Evolutionary conservation across 2,113 vertebrate species (phyloP).

Genomic region (Etheostoma spectabile): DNA sequence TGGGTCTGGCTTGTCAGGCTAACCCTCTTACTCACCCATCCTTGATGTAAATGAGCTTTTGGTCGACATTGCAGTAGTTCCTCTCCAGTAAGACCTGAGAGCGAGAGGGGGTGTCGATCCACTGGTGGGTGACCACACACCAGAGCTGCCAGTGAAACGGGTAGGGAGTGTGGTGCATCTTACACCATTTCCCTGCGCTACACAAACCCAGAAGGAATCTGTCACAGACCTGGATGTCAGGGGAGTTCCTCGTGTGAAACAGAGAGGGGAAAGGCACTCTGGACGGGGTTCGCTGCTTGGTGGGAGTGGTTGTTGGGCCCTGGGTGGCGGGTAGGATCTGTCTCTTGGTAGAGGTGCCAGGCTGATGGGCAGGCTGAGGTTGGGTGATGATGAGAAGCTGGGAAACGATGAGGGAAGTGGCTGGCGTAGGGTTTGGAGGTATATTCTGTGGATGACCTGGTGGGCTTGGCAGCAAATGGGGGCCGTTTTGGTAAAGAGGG

Average conservation of each 20-base stretch:
- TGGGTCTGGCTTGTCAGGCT: no score
- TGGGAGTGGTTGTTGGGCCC: not conserved
- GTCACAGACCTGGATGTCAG: constrained; percentile 67
- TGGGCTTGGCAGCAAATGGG: not conserved
- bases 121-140: constrained; percentile 7
- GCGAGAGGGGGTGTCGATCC: constrained; percentile 43
- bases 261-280: fast-evolving
- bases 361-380: not conserved
- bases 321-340: not conserved
- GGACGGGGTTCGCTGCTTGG: not conserved
- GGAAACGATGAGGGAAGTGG: constrained; percentile 4
- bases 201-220: constrained; percentile 61
- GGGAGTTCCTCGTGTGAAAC: constrained; percentile 49
- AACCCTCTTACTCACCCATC: constrained; percentile 52
- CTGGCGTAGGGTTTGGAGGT: not conserved
- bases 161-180: constrained; percentile 72
- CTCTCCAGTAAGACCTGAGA: constrained; percentile 66
- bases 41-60: not conserved
- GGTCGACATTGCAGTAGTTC: constrained; percentile 61
- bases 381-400: constrained; percentile 53
- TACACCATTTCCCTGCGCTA: constrained; percentile 1
- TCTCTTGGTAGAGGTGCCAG: not conserved
- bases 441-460: not conserved
- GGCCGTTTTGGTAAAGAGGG: constrained; percentile 11
- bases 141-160: constrained; percentile 78